Conservation (phyloP, 2,113 vertebrate species). For the Otolemur garnettii region DNA sequence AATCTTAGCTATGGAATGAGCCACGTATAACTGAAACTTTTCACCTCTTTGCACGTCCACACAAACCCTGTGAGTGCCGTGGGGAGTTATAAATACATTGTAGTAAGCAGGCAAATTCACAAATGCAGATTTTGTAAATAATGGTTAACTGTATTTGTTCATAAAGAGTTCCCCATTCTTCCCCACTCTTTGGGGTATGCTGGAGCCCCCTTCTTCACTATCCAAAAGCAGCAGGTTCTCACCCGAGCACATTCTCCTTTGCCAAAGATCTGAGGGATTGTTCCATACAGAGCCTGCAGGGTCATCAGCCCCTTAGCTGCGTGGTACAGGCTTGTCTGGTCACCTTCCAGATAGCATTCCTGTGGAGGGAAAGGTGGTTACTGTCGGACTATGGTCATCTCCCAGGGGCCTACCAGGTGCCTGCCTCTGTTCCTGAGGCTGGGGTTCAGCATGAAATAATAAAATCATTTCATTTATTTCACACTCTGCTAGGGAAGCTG, state of each 20-base stretch:
- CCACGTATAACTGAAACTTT: fast-evolving
- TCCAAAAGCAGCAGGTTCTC: slow-evolving; percentile 50
- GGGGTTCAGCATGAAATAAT: no score
- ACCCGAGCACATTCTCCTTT: slow-evolving; percentile 98
- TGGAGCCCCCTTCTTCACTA: background rate
- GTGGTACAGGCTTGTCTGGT: slow-evolving; percentile 98
- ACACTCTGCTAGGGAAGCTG: background rate
- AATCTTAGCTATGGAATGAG: background rate
- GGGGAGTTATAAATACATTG: background rate
- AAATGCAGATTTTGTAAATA: background rate
- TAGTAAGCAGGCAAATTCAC: background rate
- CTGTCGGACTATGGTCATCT: fast-evolving
- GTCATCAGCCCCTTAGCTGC: slow-evolving; percentile 99
- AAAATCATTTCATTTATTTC: background rate
- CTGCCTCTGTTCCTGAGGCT: background rate
- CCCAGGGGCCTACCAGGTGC: background rate
- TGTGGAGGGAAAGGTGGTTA: slow-evolving; percentile 73
- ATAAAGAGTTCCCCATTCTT: background rate
- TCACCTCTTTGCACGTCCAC: background rate
- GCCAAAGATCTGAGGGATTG: slow-evolving; percentile 98
- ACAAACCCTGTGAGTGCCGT: fast-evolving
- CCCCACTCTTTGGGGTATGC: fast-evolving
- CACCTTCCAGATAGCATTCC: slow-evolving; percentile 98
- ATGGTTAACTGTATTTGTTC: no score
- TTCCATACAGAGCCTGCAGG: slow-evolving; percentile 96